Evolutionary conservation across 2,888 invertebrate genomes (phyloP), one percentile per base, ranked within the genome.

Genomic region (Epinotia bilunana): DNA sequence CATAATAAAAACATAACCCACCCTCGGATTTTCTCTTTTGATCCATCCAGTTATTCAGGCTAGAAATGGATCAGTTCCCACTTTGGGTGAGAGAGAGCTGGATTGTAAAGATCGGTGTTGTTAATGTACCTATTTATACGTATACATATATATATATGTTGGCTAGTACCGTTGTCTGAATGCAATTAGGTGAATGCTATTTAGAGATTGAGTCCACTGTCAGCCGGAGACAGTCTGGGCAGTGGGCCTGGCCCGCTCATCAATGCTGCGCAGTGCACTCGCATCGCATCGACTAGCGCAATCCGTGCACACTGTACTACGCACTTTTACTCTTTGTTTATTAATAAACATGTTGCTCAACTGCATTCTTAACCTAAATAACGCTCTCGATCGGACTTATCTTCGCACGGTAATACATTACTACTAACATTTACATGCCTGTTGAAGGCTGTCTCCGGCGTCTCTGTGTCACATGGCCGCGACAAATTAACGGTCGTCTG

Each of bases 41-140:
- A 91, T 87, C 92, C 91, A 91, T 91, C 92, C 94, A 95, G 95
- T 95, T 90, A 93, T 95, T 93, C 95, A 95, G 93, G 88, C 95
- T 95, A 95, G 95, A 95, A 95, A 94, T 91, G 95, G 95, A 94
- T 93, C 95, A 91, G 94, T 95, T 91, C 95, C 95, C 92, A 95
- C 95, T 90, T 87, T 95, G 93, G 95, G 95, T 95, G 95, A 95
- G 95, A 95, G 95, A 95, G 92, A 91, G 93, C 93, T 91, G 91
- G 83, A 85, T 89, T 88, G 84, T 91, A 90, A 87, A 87, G 84
- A 88, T 93, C 87, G 87, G 86, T 93, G 93, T 93, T 93, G 93
- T 91, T 86, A 83, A 87, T 90, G 89, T 91, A 88, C 84, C 84
- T 85, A 85, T 81, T 84, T 85, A 83, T 82, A 63, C 57, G 43